Base-by-base conservation (phyloP, 2,888 invertebrate genomes). In the Eupithecia vulgata region DNA sequence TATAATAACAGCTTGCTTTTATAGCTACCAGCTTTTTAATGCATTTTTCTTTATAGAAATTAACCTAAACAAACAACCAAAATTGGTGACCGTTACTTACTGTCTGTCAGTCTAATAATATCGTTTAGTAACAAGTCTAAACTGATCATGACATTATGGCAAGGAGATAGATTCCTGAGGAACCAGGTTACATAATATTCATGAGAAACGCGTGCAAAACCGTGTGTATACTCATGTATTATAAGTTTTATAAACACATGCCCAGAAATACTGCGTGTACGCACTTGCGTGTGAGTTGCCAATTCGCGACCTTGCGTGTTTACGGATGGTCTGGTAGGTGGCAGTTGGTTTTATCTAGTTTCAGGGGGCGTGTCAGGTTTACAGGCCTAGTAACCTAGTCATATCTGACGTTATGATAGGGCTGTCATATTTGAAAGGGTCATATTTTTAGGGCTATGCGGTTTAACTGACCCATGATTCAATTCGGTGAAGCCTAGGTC, bases 261-360 rank as follows among this genome's bases (percentile, higher is more conserved):
- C 48, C 62, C 59, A n/a, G 59, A 78, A 74, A 77, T 76, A 76
- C 67, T 70, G 73, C 65, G 61, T 64, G 65, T 74, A 21, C 69
- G 40, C 67, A 68, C 37, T 34, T 69, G 74, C 71, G 71, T 67
- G 52, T 52, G 69, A 37, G 66, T 30, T 52, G 65, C 68, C 25
- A 42, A 52, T 66, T 52, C 70, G 68, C 68, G 78, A 71, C 77
- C 79, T 79, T 78, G 77, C 52, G 73, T 67, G 45, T 71, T 74
- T 78, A 76, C 72, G 76, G 74, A 6, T 67, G 25, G 76, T 76
- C 76, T 73, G 71, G 68, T 71, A 21, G 67, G 73, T 71, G 68
- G 70, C 74, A 61, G 30, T 67, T 21, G 35, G 17, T 71, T 52
- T 64, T 2, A 45, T 64, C 62, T 40, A 40, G 61, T 69, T 61